Evolutionary conservation across 2,888 invertebrate species (phyloP).

Genomic region (Patella ulyssiponensis): DNA sequence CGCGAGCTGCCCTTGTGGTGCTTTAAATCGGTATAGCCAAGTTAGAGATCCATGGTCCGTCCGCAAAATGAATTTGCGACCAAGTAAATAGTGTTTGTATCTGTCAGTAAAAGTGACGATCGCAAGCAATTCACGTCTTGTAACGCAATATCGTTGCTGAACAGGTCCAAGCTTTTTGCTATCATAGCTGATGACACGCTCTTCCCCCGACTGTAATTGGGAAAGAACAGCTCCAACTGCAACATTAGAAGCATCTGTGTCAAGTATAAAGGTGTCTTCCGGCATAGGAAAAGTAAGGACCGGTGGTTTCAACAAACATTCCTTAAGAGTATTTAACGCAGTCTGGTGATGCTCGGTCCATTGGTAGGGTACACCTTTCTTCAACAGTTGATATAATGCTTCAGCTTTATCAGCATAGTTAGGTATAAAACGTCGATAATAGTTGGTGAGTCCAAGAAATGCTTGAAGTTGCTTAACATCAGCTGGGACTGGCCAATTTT

Average conservation of each 20-base stretch:
- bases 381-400: constrained; percentile 25
- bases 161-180: background rate
- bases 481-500: constrained; percentile 28
- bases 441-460: constrained; percentile 40
- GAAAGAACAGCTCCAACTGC: constrained; percentile 14
- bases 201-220: background rate
- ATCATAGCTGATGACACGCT: background rate
- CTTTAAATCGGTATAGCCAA: too few relatives aligned
- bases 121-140: constrained; percentile 13
- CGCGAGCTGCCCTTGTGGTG: too few relatives aligned
- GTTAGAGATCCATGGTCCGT: too few relatives aligned
- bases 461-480: constrained; percentile 29
- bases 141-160: constrained; percentile 8
- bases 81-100: too few relatives aligned
- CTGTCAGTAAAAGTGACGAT: constrained; percentile 18
- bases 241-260: constrained; percentile 3
- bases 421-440: constrained; percentile 34
- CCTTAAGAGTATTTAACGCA: background rate
- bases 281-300: background rate
- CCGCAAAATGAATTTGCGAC: too few relatives aligned
- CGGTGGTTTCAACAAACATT: background rate
- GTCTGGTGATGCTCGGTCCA: background rate
- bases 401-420: constrained; percentile 22
- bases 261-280: constrained; percentile 11
- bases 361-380: background rate